phyloP scores from a whole-genome alignment of 2,113 vertebrate species.

The Arenaria interpres region DNA sequence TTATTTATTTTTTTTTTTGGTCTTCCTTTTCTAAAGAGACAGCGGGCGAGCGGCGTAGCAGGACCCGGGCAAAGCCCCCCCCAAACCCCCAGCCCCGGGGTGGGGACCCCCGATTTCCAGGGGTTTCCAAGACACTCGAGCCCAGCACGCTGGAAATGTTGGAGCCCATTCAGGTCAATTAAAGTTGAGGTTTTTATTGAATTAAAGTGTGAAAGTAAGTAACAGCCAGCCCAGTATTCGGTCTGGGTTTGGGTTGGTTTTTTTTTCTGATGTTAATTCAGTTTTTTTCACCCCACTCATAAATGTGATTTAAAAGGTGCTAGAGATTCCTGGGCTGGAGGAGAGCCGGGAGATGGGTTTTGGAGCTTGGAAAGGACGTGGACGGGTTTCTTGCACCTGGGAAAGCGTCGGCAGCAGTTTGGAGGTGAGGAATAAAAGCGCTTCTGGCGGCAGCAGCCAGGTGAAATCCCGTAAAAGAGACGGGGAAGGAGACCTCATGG shows the following conservation, averaged over 20 bases:
- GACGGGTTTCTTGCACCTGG: background rate
- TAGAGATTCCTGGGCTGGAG: background rate
- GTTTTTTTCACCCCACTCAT: background rate
- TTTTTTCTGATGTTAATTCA: background rate
- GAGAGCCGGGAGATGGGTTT: background rate
- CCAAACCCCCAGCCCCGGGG: accelerated
- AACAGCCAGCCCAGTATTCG: background rate
- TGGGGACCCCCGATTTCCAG: background rate
- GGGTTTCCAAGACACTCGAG: background rate
- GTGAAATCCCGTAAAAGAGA: background rate
- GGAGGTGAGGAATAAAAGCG: background rate
- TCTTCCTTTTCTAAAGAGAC: background rate
- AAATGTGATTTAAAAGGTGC: constrained; percentile 9
- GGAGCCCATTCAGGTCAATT: background rate
- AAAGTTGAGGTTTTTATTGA: constrained; percentile 9
- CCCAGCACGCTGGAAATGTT: background rate
- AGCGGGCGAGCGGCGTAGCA: accelerated
- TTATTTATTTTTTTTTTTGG: background rate
- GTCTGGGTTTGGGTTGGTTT: background rate
- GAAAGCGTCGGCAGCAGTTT: background rate
- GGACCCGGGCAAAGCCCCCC: background rate
- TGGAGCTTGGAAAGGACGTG: background rate
- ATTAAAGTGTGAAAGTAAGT: constrained; percentile 25
- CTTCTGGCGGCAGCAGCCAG: background rate
- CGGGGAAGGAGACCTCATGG: background rate